Evolutionary conservation across 2,113 vertebrate species (phyloP), one percentile per base, ranked within the genome.

Genomic region (Cephalopholis sonnerati): DNA sequence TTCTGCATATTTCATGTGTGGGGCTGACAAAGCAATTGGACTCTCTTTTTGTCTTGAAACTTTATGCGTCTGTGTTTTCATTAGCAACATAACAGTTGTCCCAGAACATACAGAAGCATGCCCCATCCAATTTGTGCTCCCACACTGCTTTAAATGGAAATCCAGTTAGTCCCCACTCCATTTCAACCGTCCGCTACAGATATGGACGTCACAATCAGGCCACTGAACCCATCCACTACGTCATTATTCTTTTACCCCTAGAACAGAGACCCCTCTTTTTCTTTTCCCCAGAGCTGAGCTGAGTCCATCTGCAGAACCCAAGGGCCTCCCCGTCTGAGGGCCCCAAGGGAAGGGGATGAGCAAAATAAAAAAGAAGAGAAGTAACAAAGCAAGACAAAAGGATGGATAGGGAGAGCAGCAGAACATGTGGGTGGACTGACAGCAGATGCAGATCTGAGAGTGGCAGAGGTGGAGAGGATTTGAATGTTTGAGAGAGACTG

Each of bases 381-480:
- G 10, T 55, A 81, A 78, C 50, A 51, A 73, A 74, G 15, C 3
- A 25, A 62, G 79, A 41, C 44, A 55, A 53, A 70, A 16, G 18
- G 48, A 65, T 22, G 44, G 51, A 77, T 29, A 29, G 61, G 74
- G 54, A 71, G 29, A 5, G 13, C 25, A 46, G 27, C 18, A 20
- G 55, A 78, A 36, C 25, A 72, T 68, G 67, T 85, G 81, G 81
- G 74, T 65, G 67, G 57, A 73, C 16, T 69, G 59, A 75, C 13
- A 76, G 53, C 32, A 74, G 59, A 63, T 59, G 50, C 53, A 74
- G 51, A 71, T 67, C 48, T 66, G 7, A 69, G 59, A 71, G n/a
- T 48, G 58, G 29, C 55, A 68, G 64, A 66, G 50, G 24, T 74
- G 53, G 39, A 62, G 15, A 79, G 36, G 24, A 73, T 68, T 36